phyloP scores from a whole-genome alignment of 1,140 invertebrate species.

The Orchesella cincta region DNA sequence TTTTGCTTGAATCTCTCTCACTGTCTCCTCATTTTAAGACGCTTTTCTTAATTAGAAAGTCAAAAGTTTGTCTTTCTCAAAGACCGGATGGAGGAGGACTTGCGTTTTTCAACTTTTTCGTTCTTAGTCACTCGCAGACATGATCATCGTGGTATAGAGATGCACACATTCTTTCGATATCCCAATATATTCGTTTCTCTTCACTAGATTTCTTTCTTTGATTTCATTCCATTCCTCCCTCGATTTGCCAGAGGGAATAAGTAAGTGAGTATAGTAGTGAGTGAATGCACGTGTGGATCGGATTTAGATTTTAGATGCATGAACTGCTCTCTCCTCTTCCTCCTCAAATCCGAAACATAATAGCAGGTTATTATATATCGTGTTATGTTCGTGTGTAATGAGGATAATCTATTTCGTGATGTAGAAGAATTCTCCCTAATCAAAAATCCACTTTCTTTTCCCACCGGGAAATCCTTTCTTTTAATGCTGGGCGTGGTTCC shows the following conservation, averaged over 20 bases:
- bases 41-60: conserved; percentile 20
- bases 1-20: background rate
- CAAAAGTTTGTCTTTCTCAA: conserved; percentile 19
- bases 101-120: too few species aligned
- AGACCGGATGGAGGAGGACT: background rate
- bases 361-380: too few species aligned
- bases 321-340: background rate
- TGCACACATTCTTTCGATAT: too few species aligned
- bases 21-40: background rate
- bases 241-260: background rate
- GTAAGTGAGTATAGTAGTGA: background rate
- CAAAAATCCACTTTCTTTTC: background rate
- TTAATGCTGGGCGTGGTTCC: background rate
- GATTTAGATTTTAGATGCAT: background rate
- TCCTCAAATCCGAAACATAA: too few species aligned
- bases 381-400: background rate
- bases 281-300: background rate
- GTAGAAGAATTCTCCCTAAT: background rate
- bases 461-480: background rate
- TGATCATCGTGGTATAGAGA: too few species aligned
- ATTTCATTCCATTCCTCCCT: background rate
- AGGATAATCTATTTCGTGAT: background rate
- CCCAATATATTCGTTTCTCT: too few species aligned
- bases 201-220: background rate
- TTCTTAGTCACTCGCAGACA: too few species aligned